Percentiles rank a stretch among this genome's conserved stretches.
Conservation (phyloP, 2,888 invertebrate genomes). For the Drosophila macrospina region DNA sequence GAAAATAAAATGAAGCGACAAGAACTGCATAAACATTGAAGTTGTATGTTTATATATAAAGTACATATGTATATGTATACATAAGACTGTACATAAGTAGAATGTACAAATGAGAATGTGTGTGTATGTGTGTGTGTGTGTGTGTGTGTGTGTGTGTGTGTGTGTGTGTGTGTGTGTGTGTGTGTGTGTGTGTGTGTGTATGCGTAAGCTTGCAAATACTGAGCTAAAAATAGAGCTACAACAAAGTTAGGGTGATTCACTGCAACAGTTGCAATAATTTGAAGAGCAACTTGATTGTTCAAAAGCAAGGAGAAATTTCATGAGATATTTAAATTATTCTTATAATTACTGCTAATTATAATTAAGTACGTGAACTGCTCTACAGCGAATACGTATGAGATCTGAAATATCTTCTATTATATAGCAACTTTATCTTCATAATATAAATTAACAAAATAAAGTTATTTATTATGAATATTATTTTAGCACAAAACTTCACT, state of each 20-base stretch:
- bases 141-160: too few relatives aligned
- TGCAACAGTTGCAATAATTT: slow-evolving; percentile 1
- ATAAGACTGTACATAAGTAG: slow-evolving; percentile 8
- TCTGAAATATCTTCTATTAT: too few relatives aligned
- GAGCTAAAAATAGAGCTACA: slow-evolving; percentile 46
- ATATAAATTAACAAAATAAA: too few relatives aligned
- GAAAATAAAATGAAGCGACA: slow-evolving; percentile 37
- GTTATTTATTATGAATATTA: too few relatives aligned
- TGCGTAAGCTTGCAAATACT: slow-evolving; percentile 9
- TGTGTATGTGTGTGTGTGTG: too few relatives aligned
- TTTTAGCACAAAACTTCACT: too few relatives aligned
- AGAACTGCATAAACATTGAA: slow-evolving; percentile 69
- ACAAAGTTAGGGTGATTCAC: slow-evolving; percentile 49
- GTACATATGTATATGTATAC: slow-evolving; percentile 25
- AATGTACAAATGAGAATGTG: neutral
- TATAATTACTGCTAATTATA: too few relatives aligned
- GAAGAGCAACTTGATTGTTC: neutral
- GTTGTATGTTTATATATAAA: slow-evolving; percentile 16
- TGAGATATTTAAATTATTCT: neutral
- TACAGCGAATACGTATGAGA: too few relatives aligned
- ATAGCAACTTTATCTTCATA: too few relatives aligned
- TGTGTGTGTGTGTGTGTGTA: too few relatives aligned
- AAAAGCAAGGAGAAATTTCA: neutral
- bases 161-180: too few relatives aligned
- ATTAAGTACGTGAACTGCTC: too few relatives aligned